Conservation (phyloP, 2,888 invertebrate genomes). For the Osmoderma eremita region DNA sequence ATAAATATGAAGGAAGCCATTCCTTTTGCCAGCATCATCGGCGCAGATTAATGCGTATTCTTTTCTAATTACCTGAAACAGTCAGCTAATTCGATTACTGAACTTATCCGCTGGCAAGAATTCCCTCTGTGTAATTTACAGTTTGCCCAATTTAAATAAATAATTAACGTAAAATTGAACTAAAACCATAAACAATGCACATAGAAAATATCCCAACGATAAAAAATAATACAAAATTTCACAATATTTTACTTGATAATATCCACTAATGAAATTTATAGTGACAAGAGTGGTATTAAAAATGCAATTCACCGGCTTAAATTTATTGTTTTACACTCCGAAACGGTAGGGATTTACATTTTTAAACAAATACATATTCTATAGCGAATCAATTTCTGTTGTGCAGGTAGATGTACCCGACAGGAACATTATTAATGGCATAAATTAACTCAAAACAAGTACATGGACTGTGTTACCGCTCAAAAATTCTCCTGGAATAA, state of each 20-base stretch:
- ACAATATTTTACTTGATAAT: slow-evolving; percentile 10
- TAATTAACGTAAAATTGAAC: neutral
- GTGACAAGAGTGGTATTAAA: neutral
- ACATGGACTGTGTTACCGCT: too few species aligned
- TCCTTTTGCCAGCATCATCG: too few species aligned
- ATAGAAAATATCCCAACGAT: neutral
- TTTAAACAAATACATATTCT: neutral
- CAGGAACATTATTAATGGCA: neutral
- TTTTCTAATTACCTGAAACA: too few species aligned
- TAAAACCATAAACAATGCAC: slow-evolving; percentile 9
- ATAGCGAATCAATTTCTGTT: neutral
- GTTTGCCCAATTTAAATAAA: neutral
- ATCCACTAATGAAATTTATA: slow-evolving; percentile 6
- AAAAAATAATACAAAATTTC: slow-evolving; percentile 9
- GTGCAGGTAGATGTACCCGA: neutral
- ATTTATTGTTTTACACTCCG: neutral
- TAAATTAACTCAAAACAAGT: neutral
- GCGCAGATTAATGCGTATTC: too few species aligned
- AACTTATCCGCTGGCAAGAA: too few species aligned
- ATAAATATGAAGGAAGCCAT: too few species aligned
- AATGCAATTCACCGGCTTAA: neutral
- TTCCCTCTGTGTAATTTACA: too few species aligned
- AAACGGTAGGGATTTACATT: neutral
- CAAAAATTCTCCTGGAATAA: too few species aligned
- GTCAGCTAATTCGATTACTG: too few species aligned